Percentiles rank a stretch among this genome's conserved stretches.
phyloP scores from a whole-genome alignment of 2,888 invertebrate species.

The Sarcophaga rosellei region DNA sequence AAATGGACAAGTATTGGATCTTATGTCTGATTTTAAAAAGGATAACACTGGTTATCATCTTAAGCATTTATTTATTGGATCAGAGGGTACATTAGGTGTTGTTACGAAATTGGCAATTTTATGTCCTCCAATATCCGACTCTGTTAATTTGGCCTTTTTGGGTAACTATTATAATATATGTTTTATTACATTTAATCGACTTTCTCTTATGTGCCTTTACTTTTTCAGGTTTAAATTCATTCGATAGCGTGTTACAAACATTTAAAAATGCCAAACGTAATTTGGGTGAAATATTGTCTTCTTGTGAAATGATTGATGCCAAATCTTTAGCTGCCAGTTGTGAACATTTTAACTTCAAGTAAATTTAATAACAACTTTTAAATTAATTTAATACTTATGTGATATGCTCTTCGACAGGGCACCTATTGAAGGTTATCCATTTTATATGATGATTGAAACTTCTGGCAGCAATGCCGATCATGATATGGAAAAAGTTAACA shows the following conservation, averaged over 20 bases:
- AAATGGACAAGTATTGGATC: constrained; percentile 92
- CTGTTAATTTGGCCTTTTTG: constrained; percentile 93
- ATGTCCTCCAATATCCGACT: constrained; percentile 92
- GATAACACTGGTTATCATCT: constrained; percentile 99
- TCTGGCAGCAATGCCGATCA: constrained; percentile 92
- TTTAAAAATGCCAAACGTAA: constrained; percentile 87
- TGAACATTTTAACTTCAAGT: constrained; percentile 84
- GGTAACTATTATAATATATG: constrained; percentile 83
- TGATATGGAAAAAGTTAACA: constrained; percentile 92
- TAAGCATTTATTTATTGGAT: constrained; percentile 98
- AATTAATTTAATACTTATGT: neutral
- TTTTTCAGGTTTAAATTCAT: constrained; percentile 86
- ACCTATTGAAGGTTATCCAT: constrained; percentile 86
- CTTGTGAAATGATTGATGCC: constrained; percentile 96
- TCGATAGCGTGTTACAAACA: constrained; percentile 89
- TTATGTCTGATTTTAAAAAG: constrained; percentile 93
- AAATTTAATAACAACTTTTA: constrained; percentile 66
- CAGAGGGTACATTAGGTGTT: constrained; percentile 97
- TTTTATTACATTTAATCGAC: neutral
- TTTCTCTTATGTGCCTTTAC: neutral
- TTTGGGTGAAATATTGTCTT: constrained; percentile 93
- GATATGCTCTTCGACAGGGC: constrained; percentile 72
- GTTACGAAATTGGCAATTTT: constrained; percentile 95
- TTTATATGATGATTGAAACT: constrained; percentile 93
- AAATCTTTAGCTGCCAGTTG: constrained; percentile 86